Conservation (phyloP, 2,797 vertebrate genomes). For the Halcyon badia region DNA sequence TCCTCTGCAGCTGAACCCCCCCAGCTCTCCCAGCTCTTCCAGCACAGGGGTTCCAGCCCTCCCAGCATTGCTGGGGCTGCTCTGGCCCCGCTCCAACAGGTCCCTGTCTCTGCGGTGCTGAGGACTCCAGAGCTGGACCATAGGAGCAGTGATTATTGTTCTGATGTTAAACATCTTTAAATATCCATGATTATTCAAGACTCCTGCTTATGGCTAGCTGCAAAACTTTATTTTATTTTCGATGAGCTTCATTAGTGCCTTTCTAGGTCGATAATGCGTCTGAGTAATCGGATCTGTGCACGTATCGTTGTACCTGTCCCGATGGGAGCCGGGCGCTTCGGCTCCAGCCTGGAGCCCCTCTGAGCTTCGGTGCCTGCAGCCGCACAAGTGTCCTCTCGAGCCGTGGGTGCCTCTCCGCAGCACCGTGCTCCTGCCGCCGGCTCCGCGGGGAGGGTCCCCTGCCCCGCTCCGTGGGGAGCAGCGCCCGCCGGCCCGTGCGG, state of each 20-base stretch:
- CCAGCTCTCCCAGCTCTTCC: too few relatives aligned
- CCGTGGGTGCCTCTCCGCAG: too few relatives aligned
- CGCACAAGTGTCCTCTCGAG: not conserved
- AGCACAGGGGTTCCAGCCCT: too few relatives aligned
- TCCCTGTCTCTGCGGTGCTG: not conserved
- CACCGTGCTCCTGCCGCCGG: not conserved
- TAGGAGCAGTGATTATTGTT: not conserved
- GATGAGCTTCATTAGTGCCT: not conserved
- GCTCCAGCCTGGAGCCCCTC: fast-evolving
- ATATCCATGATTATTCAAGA: fast-evolving
- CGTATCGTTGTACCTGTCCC: fast-evolving
- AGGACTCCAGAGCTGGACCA: not conserved
- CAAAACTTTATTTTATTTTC: not conserved
- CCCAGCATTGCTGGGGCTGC: too few relatives aligned
- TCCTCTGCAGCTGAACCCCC: too few relatives aligned
- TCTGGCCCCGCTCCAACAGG: too few relatives aligned
- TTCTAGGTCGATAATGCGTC: not conserved
- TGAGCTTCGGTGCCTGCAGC: fast-evolving
- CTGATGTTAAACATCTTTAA: not conserved
- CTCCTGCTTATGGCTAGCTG: not conserved
- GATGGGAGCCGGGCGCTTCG: not conserved
- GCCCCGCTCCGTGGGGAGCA: not conserved
- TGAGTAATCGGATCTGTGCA: not conserved
- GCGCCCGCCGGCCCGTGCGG: fast-evolving
- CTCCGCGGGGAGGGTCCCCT: not conserved